Percentiles rank a stretch among this genome's conserved stretches.
These are phyloP conservation scores for Brassicogethes aeneus DNA, from an alignment of 2,888 invertebrate species.

Conservation along the genomic window DNA sequence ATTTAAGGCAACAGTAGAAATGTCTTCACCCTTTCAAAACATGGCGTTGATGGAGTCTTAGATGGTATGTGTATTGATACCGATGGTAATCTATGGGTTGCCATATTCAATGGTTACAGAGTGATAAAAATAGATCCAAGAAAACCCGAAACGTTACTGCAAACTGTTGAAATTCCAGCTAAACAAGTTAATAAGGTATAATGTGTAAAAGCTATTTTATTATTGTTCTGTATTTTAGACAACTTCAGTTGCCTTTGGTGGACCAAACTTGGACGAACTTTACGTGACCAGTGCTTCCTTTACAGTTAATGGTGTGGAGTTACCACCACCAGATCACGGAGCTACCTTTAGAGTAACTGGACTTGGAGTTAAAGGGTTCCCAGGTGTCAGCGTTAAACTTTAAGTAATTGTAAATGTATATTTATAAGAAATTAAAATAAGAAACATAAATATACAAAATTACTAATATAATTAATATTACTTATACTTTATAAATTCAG, in stretches of 20 bases:
- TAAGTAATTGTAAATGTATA: too few relatives aligned
- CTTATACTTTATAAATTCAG: too few relatives aligned
- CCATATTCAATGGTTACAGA: conserved; percentile 60
- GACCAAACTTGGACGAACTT: conserved; percentile 23
- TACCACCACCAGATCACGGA: conserved; percentile 28
- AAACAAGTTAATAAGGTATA: conserved; percentile 42
- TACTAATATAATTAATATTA: too few relatives aligned
- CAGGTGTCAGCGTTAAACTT: conserved; percentile 16
- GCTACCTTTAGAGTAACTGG: conserved; percentile 35
- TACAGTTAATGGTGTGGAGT: conserved; percentile 19
- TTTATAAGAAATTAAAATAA: too few relatives aligned
- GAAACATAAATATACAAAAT: too few relatives aligned
- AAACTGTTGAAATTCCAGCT: conserved; percentile 54
- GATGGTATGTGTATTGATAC: conserved; percentile 76
- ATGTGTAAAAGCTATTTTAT: conserved; percentile 1
- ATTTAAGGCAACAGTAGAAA: conserved; percentile 51
- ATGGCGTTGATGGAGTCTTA: conserved; percentile 43
- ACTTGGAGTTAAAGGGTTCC: conserved; percentile 35
- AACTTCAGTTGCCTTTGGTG: conserved; percentile 29
- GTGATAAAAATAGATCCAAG: conserved; percentile 49
- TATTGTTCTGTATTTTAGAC: conserved; percentile 16
- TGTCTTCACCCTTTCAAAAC: conserved; percentile 47
- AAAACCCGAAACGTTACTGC: conserved; percentile 45
- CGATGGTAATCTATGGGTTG: conserved; percentile 70
- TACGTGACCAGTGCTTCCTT: conserved; percentile 26